Conservation (phyloP, 92 coral and sea anemone genomes). For the Blastomussa wellsi region DNA sequence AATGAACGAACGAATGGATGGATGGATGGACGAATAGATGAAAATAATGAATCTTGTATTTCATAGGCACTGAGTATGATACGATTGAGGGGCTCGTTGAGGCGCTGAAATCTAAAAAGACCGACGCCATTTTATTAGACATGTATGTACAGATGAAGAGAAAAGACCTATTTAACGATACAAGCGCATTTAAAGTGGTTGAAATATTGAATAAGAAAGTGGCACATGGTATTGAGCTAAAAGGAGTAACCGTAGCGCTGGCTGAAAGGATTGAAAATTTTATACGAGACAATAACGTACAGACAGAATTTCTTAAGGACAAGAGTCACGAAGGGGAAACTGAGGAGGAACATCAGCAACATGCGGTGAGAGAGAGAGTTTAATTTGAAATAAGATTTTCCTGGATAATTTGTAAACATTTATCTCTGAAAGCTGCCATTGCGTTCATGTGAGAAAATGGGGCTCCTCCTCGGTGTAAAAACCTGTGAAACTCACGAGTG, state of each 20-base stretch:
- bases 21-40: no score
- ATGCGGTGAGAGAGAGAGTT: background rate
- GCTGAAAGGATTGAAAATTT: background rate
- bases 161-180: slow-evolving; percentile 25
- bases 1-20: no score
- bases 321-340: background rate
- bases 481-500: no score
- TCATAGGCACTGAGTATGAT: slow-evolving; percentile 4
- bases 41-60: background rate
- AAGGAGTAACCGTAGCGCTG: background rate
- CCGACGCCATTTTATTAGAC: slow-evolving; percentile 27
- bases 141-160: slow-evolving; percentile 15
- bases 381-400: background rate
- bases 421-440: no score
- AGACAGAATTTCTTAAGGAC: slow-evolving; percentile 20
- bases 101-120: background rate
- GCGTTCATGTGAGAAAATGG: no score
- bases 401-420: no score
- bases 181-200: slow-evolving; percentile 10
- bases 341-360: background rate
- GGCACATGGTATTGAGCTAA: slow-evolving; percentile 21
- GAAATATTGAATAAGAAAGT: slow-evolving; percentile 23
- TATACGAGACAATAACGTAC: slow-evolving; percentile 17
- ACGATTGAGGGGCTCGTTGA: background rate
- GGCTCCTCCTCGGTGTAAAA: no score